Percentiles rank a stretch among this genome's conserved stretches.
Evolutionary conservation across 2,113 vertebrate species (phyloP).

Genomic region (Trochalopteron elliotii): DNA sequence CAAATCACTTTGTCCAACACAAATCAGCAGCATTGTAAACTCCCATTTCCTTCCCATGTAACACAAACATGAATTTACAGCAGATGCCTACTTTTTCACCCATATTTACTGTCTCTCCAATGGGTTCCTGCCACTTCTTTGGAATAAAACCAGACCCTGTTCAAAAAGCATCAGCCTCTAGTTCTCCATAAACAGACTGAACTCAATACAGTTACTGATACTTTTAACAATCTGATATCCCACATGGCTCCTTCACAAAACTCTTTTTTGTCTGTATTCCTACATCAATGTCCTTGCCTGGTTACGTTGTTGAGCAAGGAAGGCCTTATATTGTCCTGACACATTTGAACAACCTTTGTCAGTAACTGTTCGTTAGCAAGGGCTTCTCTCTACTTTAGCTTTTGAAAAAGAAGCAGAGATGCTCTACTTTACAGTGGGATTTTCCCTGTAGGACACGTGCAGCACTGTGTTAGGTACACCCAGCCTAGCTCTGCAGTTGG

Average conservation of each 20-base stretch:
- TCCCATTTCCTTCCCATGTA: neutral
- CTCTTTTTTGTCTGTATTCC: neutral
- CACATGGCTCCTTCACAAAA: neutral
- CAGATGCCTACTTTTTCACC: neutral
- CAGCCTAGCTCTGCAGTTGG: neutral
- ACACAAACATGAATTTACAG: neutral
- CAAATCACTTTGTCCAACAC: neutral
- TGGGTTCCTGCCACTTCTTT: neutral
- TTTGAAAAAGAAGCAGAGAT: neutral
- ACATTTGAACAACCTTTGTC: neutral
- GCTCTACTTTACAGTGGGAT: neutral
- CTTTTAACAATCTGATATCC: neutral
- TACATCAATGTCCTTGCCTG: neutral
- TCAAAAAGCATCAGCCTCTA: neutral
- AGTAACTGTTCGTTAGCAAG: neutral
- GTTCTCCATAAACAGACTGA: neutral
- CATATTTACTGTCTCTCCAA: neutral
- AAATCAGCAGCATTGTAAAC: neutral
- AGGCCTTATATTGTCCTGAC: neutral
- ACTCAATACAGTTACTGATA: neutral
- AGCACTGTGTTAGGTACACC: neutral
- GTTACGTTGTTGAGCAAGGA: neutral
- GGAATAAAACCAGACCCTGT: neutral
- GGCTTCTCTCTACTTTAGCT: neutral
- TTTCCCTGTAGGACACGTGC: neutral